Percentiles rank a stretch among this genome's conserved stretches.
Conservation (phyloP, 2,888 invertebrate species). For the Mystacides longicornis region DNA sequence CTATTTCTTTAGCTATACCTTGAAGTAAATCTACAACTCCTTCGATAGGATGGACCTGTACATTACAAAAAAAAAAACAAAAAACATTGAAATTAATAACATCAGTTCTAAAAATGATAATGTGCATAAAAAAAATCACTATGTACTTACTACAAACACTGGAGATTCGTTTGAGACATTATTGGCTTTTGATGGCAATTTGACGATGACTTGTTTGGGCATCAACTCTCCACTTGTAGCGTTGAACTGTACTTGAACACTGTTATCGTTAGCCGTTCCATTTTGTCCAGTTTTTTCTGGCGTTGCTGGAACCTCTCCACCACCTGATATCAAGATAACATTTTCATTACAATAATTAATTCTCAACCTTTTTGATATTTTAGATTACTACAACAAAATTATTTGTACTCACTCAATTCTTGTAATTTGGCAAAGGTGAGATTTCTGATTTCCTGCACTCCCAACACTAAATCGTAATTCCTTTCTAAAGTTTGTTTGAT, state of each 20-base stretch:
- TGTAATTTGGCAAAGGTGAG: slow-evolving; percentile 72
- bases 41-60: slow-evolving; percentile 76
- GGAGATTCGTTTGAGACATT: slow-evolving; percentile 39
- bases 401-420: slow-evolving; percentile 41
- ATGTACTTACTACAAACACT: slow-evolving; percentile 51
- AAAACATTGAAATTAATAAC: no score
- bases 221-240: slow-evolving; percentile 55
- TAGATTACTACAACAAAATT: no score
- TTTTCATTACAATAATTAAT: neutral
- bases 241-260: slow-evolving; percentile 47
- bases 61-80: no score
- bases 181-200: slow-evolving; percentile 52
- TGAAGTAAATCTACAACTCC: slow-evolving; percentile 69
- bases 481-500: slow-evolving; percentile 94
- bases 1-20: slow-evolving; percentile 62
- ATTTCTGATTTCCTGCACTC: slow-evolving; percentile 83
- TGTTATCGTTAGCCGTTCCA: slow-evolving; percentile 39
- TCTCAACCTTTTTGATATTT: no score
- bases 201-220: slow-evolving; percentile 64
- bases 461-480: slow-evolving; percentile 83
- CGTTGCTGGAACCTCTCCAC: slow-evolving; percentile 25
- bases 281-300: slow-evolving; percentile 30
- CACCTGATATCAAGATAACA: slow-evolving; percentile 11
- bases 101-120: no score
- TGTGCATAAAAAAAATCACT: no score